A percentile compares a stretch with the other conserved stretches of the same genome.
These are phyloP conservation scores for Agrochola circellaris DNA, from an alignment of 2,888 invertebrate species.

Conservation along the genomic window DNA sequence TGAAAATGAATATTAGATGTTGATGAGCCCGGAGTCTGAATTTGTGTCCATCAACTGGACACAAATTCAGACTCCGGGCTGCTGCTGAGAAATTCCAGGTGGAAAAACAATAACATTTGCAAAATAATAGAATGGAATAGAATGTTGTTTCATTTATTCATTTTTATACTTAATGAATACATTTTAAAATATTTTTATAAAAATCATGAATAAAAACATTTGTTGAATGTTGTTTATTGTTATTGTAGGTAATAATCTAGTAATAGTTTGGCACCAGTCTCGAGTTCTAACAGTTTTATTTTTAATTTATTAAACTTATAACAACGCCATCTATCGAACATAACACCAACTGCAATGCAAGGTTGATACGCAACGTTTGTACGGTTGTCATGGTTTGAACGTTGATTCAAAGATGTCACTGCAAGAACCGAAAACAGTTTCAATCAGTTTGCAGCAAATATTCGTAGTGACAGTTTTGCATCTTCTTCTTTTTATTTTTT, in stretches of 20 bases:
- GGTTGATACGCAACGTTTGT: not conserved
- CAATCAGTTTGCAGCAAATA: not conserved
- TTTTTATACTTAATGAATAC: no score
- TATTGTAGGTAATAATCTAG: not conserved
- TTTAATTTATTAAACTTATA: not conserved
- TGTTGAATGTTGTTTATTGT: no score
- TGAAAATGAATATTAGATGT: not conserved
- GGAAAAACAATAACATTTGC: no score
- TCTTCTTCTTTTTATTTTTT: no score
- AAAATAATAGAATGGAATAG: not conserved
- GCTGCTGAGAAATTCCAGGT: no score
- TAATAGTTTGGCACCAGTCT: not conserved
- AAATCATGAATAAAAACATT: no score
- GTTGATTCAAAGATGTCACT: slow-evolving; percentile 19
- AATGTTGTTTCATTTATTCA: no score
- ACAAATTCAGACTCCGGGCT: no score
- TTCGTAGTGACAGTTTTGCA: no score
- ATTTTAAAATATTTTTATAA: no score
- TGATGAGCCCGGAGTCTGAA: no score
- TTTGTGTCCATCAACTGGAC: no score
- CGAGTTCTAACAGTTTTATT: not conserved
- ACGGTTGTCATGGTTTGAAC: not conserved
- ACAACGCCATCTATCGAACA: slow-evolving; percentile 25
- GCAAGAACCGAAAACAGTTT: not conserved
- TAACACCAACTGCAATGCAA: not conserved